Evolutionary conservation across 2,888 invertebrate genomes (phyloP), one percentile per base, ranked within the genome.

Genomic region (Aleiodes leptofemur): DNA sequence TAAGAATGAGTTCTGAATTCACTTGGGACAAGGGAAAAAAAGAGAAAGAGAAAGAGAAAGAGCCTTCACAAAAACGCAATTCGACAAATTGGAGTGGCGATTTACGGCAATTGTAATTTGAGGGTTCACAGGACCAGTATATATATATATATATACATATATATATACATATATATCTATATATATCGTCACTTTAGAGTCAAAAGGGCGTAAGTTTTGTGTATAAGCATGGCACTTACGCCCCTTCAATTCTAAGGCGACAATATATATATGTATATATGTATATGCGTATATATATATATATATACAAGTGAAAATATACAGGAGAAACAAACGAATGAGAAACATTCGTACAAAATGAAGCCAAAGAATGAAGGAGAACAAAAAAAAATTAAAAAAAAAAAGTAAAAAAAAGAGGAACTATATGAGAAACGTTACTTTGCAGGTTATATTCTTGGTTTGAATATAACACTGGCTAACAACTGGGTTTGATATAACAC

Each of bases 91-190:
- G 82, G 79, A 80, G 81, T 78, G 76, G 77, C 83, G 84, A 83
- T 84, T 85, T 84, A 84, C 81, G 82, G 82, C 23, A 79, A 80
- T 79, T 83, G 82, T 85, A 85, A 85, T 84, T 85, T 83, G 78
- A 79, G 79, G 74, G 76, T 80, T 77, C 23, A 71, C 79, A 74
- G 78, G 48, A 59, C 31, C 43, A 23, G 13, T 43, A n/a, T 55
- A 31, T 31, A 59, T 61, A 61, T 16, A 23, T 23, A 23, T 23
- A 23, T 23, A 23, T 2, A 23, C 2, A 23, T 61, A 61, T 11
- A 23, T 14, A 7, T 13, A 59, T 61, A 61, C 43, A 23, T 23
- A 23, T 23, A 23, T 23, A 23, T 2, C 1, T 23, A 23, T 61
- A 61, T 11, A 23, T 14, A 7, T 13, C 2, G n/a, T 8, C 38